phyloP scores from a whole-genome alignment of 2,113 vertebrate genomes.

The Delphinus delphis region DNA sequence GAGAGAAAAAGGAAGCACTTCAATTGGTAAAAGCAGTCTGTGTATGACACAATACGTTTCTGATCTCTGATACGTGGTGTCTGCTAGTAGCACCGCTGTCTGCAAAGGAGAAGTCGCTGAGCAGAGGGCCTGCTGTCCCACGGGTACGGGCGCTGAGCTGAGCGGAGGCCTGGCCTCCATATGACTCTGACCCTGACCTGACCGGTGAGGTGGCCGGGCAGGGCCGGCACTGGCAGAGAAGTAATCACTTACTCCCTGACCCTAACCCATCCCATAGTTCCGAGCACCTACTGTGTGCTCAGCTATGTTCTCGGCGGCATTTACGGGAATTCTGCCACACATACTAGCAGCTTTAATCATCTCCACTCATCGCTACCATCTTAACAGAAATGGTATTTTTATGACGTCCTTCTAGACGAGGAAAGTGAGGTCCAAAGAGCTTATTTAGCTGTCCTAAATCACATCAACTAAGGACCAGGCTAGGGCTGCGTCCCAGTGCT shows the following conservation, averaged over 20 bases:
- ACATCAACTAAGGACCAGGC: not conserved
- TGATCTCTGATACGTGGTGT: not conserved
- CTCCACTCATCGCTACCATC: not conserved
- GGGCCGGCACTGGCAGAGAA: not conserved
- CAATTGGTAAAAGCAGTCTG: conserved; percentile 54
- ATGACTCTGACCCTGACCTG: not conserved
- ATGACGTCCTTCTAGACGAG: not conserved
- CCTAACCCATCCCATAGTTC: not conserved
- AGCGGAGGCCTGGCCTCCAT: not conserved
- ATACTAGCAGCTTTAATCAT: not conserved
- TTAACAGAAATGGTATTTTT: not conserved
- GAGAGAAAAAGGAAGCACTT: conserved; percentile 53
- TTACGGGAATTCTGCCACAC: not conserved
- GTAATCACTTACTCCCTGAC: not conserved
- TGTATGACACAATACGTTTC: conserved; percentile 48
- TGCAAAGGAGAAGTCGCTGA: not conserved
- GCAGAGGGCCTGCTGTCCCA: too few relatives aligned
- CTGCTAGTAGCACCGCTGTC: not conserved
- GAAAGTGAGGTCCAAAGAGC: not conserved
- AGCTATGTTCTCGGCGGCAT: not conserved
- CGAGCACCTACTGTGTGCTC: not conserved
- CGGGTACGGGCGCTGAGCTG: not conserved
- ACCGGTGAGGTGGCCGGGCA: not conserved
- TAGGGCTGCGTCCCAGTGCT: not conserved
- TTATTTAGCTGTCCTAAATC: not conserved